Percentiles rank a stretch among this genome's conserved stretches.
These are phyloP conservation scores for Maconellicoccus hirsutus DNA, from an alignment of 1,140 invertebrate genomes.

Conservation along the genomic window DNA sequence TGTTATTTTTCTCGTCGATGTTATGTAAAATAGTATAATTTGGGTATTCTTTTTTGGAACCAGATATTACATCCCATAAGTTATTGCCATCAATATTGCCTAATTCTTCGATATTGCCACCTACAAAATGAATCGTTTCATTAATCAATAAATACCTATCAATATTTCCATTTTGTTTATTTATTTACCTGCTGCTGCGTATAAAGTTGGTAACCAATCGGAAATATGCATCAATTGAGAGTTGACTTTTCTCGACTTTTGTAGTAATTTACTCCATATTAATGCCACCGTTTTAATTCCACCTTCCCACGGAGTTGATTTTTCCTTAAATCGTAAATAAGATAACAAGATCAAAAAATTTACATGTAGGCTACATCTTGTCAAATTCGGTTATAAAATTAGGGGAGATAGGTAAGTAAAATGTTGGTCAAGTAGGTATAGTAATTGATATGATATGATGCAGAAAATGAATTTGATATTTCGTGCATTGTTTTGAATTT, in stretches of 20 bases:
- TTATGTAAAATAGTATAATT: conserved; percentile 53
- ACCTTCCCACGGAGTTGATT: conserved; percentile 44
- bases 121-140: conserved; percentile 26
- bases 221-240: conserved; percentile 52
- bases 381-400: too few relatives aligned
- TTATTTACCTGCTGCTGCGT: conserved; percentile 38
- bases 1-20: conserved; percentile 51
- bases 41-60: conserved; percentile 40
- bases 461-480: too few relatives aligned
- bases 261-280: conserved; percentile 41
- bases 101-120: conserved; percentile 31
- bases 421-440: too few relatives aligned
- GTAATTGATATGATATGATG: too few relatives aligned
- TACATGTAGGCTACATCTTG: too few relatives aligned
- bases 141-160: neutral
- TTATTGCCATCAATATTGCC: conserved; percentile 53
- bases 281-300: conserved; percentile 50
- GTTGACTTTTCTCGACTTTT: conserved; percentile 40
- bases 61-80: conserved; percentile 51
- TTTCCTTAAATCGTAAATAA: conserved; percentile 23
- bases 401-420: too few relatives aligned
- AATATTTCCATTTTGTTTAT: neutral
- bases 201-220: conserved; percentile 63
- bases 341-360: neutral
- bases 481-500: too few relatives aligned